These are phyloP conservation scores for Drosophila kurseongensis DNA, from an alignment of 1,140 invertebrate genomes.

Conservation along the genomic window DNA sequence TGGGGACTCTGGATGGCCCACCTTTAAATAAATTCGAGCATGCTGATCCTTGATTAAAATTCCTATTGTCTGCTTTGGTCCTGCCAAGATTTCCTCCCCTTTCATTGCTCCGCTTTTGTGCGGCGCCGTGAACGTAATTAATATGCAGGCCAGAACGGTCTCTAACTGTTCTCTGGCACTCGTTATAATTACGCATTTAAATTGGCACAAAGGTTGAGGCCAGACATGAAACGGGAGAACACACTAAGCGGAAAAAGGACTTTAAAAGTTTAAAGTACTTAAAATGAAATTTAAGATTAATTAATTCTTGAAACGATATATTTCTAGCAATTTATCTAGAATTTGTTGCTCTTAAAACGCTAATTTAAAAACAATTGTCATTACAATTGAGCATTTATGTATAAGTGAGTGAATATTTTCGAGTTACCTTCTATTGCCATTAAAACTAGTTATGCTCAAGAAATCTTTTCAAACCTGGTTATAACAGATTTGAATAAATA, in stretches of 20 bases:
- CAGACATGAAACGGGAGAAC: slow-evolving; percentile 10
- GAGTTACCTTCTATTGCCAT: too few species aligned
- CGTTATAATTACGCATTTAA: slow-evolving; percentile 83
- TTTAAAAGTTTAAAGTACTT: neutral
- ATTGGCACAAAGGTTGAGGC: slow-evolving; percentile 76
- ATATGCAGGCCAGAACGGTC: slow-evolving; percentile 74
- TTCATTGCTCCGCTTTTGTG: slow-evolving; percentile 42
- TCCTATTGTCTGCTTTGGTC: slow-evolving; percentile 65
- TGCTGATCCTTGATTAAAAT: slow-evolving; percentile 82
- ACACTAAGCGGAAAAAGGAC: slow-evolving; percentile 10
- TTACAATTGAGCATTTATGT: too few species aligned
- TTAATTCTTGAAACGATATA: too few species aligned
- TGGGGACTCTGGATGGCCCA: slow-evolving; percentile 20
- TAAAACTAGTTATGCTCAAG: too few species aligned
- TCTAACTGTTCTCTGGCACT: slow-evolving; percentile 73
- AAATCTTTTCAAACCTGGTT: too few species aligned
- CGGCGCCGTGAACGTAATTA: slow-evolving; percentile 62
- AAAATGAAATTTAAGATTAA: neutral
- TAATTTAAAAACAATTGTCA: too few species aligned
- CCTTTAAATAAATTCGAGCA: slow-evolving; percentile 79
- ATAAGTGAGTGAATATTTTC: too few species aligned
- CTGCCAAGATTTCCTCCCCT: slow-evolving; percentile 45
- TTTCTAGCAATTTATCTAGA: too few species aligned
- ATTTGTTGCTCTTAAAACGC: too few species aligned
- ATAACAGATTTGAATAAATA: too few species aligned